Evolutionary conservation across 2,888 invertebrate genomes (phyloP), one percentile per base, ranked within the genome.

Genomic region (Apodemia duryi): DNA sequence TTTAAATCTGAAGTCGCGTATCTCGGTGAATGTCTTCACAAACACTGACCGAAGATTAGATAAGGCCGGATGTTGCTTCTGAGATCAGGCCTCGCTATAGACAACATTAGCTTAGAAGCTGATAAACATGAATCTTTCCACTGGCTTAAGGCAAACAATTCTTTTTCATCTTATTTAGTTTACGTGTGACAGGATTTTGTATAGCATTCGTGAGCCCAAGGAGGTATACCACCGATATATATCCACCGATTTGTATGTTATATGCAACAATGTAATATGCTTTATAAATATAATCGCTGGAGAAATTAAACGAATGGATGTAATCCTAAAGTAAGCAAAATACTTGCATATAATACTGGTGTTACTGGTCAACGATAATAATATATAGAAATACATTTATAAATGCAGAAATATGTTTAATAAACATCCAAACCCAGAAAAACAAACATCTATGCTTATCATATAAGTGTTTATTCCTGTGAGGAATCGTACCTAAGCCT

Each of bases 41-140:
- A 87, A 88, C 88, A 86, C 88, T 90, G 90, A 89, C 90, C 89
- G 84, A 74, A 89, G 90, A 91, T 91, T 84, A 91, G 90, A 91
- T 90, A 90, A 82, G 80, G 79, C 81, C 86, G 89, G 89, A 88
- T 89, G 88, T 82, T 78, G 81, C 82, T 80, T 73, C 82, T 70
- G 68, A 73, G 74, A 75, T 74, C 70, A 71, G 69, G 66, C 54
- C 67, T 66, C 64, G 68, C 65, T 67, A 68, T 69, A 72, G 70
- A 73, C 72, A 73, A 73, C 69, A 73, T 76, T 76, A 75, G 68
- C 73, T 72, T 68, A 72, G 68, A 63, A 62, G 57, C 64, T 70
- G 72, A 72, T 73, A 75, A 75, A 65, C 67, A 41, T 61, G 63
- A 61, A 66, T 63, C 60, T 60, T 60, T 60, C 60, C 63, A 63